A percentile compares a stretch with the other conserved stretches of the same genome.
Conservation (phyloP, 2,888 invertebrate genomes). For the Geophilus truncorum region DNA sequence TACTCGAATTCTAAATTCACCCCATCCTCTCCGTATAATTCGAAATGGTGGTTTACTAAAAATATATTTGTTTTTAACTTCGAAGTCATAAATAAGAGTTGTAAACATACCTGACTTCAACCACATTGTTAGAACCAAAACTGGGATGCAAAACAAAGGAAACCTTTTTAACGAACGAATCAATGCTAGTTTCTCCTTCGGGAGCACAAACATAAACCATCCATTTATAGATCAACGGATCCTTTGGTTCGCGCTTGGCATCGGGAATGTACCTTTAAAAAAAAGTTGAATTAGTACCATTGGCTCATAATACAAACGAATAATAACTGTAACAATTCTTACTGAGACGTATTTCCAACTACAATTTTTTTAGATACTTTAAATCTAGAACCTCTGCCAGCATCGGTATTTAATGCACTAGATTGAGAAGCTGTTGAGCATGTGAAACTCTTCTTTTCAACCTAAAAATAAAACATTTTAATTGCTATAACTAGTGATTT, state of each 20-base stretch:
- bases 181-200: constrained; percentile 57
- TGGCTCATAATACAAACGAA: too few relatives aligned
- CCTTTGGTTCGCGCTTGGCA: constrained; percentile 57
- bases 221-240: constrained; percentile 81
- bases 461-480: not conserved
- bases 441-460: not conserved
- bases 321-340: not conserved
- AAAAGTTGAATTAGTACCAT: not conserved
- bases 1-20: constrained; percentile 78
- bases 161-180: constrained; percentile 65
- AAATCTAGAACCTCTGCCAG: constrained; percentile 2
- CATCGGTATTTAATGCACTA: not conserved
- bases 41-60: constrained; percentile 73
- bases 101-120: constrained; percentile 63
- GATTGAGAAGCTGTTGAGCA: not conserved
- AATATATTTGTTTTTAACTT: too few relatives aligned
- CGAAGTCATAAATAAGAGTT: not conserved
- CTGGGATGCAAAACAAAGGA: constrained; percentile 77
- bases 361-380: constrained; percentile 3
- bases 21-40: constrained; percentile 81
- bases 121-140: constrained; percentile 78
- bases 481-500: not conserved
- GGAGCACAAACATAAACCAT: constrained; percentile 76
- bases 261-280: constrained; percentile 57
- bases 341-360: constrained; percentile 14